Base-by-base conservation (phyloP, 2,888 invertebrate species). In the Nomada fabriciana region DNA sequence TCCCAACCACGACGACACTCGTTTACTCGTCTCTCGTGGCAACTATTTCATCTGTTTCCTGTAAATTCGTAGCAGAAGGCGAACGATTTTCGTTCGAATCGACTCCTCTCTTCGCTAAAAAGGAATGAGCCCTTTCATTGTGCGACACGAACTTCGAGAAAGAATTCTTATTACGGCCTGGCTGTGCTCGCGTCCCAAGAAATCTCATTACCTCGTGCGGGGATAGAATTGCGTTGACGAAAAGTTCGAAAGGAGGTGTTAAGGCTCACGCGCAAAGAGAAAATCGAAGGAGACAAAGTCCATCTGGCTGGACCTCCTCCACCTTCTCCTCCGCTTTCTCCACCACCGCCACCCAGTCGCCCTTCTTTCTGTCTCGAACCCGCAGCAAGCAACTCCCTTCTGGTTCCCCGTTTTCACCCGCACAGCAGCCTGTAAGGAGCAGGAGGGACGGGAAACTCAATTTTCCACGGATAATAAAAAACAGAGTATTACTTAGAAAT, bases 111-210 rank as follows among this genome's bases (percentile, higher is more conserved):
- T 20, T n/a, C 61, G 59, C n/a, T 18, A 60, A 65, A 47, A 82
- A 59, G 43, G 72, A 84, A 84, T 78, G 83, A 79, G 82, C 69
- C 53, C 79, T 87, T 90, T 92, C 91, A 91, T 91, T 90, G 92
- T 87, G 86, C 88, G 86, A 86, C 84, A 76, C 50, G 82, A 87
- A 92, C 88, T 91, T 92, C 74, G 83, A 74, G 87, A 84, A 91
- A 91, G 92, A 92, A 92, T 92, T 92, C 92, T 92, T 92, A 92
- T 92, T 92, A 92, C 91, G 81, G 86, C 75, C 76, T 86, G 71
- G 75, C 81, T 82, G 83, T 69, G 84, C 74, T 77, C 87, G 83
- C 88, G 83, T 78, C 81, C 84, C 76, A 89, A 90, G 91, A 92
- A 92, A 91, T 92, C 92, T 92, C 92, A 92, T 92, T 92, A 92